Conservation (phyloP, 2,113 vertebrate species). For the Accipiter cooperii region DNA sequence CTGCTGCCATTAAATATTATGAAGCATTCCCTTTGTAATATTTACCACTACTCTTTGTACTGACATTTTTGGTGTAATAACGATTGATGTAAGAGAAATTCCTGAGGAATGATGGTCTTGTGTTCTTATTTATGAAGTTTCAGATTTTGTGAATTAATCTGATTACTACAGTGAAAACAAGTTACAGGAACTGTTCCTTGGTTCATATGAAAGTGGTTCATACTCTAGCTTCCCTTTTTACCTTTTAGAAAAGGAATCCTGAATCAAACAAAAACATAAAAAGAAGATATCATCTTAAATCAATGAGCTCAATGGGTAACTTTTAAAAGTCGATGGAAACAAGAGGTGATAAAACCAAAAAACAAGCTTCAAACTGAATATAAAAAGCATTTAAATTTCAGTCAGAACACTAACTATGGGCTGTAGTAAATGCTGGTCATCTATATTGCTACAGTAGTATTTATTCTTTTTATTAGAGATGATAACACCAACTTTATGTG, state of each 20-base stretch:
- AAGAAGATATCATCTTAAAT: background rate
- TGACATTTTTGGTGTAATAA: background rate
- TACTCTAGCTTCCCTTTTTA: background rate
- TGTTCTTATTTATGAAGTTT: background rate
- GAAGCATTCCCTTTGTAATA: background rate
- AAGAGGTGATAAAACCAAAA: background rate
- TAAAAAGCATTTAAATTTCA: background rate
- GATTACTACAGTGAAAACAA: background rate
- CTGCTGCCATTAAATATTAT: background rate
- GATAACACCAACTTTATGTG: background rate
- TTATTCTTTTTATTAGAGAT: background rate
- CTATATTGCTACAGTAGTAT: background rate
- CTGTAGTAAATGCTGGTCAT: background rate
- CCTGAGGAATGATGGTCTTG: background rate
- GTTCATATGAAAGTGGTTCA: background rate
- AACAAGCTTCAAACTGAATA: background rate
- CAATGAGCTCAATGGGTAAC: background rate
- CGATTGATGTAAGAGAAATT: background rate
- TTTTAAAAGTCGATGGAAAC: background rate
- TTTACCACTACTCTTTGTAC: background rate
- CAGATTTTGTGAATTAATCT: background rate
- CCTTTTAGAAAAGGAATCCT: background rate
- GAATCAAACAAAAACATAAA: background rate
- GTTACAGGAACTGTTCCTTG: background rate
- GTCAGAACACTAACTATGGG: background rate